Base-by-base conservation (phyloP, 2,888 invertebrate genomes). In the Eledona agricola region DNA sequence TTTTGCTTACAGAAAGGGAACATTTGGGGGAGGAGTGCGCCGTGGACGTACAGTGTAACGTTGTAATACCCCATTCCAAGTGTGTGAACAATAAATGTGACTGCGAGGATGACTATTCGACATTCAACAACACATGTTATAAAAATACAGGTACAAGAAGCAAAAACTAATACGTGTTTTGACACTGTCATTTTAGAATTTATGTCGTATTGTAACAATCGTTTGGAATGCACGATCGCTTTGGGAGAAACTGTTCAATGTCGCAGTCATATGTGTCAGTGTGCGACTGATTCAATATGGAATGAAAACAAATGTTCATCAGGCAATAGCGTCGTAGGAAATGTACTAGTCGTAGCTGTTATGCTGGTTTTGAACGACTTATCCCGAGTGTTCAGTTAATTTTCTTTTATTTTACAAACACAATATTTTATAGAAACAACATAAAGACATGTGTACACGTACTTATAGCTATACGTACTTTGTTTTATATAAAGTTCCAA, bases 231-330 rank as follows among this genome's bases (percentile, higher is more conserved):
- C 47, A 62, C 63, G 1, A 20, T 50, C 11, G 59, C 60, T 5
- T 35, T 64, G 20, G 63, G 62, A 23, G 57, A 61, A 3, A 54
- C 57, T 12, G 61, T 64, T 19, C 42, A 55, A 37, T 68, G 68
- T 51, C 57, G 66, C 29, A 68, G 66, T 19, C 63, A 57, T 42
- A 45, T 58, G 37, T 68, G 68, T 38, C 64, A 66, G 35, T 68
- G 66, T 49, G 53, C 58, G 4, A 56, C 65, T 1, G 58, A 57
- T 7, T 6, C 49, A 11, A 54, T 12, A 4, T 38, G 58, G 3
- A 58, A 52, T 4, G 45, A 60, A 22, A 55, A 56, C 3, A 56
- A 45, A 25, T 63, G 61, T 16, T 49, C 51, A 1, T 37, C 37
- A 13, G 37, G 42, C 7, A 20, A 22, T 17, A 11, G 6, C 10